These are phyloP conservation scores for Anolis apletophallus DNA, from an alignment of 2,797 vertebrate genomes.

Conservation along the genomic window DNA sequence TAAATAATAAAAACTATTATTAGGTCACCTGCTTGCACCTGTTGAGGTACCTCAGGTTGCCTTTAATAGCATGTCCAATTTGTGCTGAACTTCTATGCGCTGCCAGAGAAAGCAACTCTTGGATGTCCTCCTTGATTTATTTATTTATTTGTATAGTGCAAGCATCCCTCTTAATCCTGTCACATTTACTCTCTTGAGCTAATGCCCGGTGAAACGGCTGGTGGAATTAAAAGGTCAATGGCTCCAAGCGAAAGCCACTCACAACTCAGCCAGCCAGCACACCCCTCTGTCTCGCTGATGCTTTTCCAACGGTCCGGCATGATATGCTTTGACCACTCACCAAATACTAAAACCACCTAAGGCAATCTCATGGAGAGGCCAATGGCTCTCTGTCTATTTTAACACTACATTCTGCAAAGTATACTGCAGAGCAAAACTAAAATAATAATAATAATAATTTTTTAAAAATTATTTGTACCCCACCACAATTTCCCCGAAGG, in stretches of 20 bases:
- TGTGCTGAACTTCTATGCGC: background rate
- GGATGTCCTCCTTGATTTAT: conserved; percentile 50
- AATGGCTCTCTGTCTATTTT: conserved; percentile 17
- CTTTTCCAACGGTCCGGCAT: conserved; percentile 39
- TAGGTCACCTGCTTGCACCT: background rate
- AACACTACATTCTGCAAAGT: background rate
- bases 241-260: conserved; percentile 44
- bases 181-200: conserved; percentile 65
- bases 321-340: conserved; percentile 14
- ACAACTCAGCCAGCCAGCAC: background rate
- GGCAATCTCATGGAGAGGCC: conserved; percentile 43
- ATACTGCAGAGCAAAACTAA: background rate
- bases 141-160: conserved; percentile 67
- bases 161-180: conserved; percentile 62
- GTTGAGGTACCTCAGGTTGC: background rate
- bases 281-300: conserved; percentile 28
- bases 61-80: background rate
- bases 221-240: conserved; percentile 69
- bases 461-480: too few species aligned
- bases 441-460: too few species aligned
- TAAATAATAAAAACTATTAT: background rate
- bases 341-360: conserved; percentile 5
- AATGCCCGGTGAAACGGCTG: conserved; percentile 66
- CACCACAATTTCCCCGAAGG: too few species aligned
- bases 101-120: conserved; percentile 9